These are phyloP conservation scores for Eupithecia subfuscata DNA, from an alignment of 2,888 invertebrate genomes.

Conservation along the genomic window DNA sequence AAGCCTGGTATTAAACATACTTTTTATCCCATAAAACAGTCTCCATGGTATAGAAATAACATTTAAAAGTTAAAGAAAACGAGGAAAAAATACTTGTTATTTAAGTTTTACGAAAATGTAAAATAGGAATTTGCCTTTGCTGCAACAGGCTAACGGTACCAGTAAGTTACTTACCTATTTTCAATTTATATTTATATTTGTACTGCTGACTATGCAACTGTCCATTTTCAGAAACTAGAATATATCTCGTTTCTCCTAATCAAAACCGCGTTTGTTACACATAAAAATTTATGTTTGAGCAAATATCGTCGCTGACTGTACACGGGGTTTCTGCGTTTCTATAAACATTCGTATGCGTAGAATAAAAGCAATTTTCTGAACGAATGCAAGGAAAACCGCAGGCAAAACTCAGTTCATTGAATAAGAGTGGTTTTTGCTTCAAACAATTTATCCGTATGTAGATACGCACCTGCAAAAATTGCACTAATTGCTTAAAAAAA, in stretches of 20 bases:
- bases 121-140: neutral
- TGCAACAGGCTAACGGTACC: neutral
- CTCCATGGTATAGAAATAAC: too few species aligned
- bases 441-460: neutral
- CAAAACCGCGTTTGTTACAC: neutral
- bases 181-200: neutral
- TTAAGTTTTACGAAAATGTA: too few species aligned
- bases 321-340: neutral
- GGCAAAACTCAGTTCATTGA: neutral
- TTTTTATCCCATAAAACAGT: too few species aligned
- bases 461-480: slow-evolving; percentile 27
- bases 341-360: neutral
- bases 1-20: too few species aligned
- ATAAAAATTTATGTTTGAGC: neutral
- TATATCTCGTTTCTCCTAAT: neutral
- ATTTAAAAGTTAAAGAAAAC: too few species aligned
- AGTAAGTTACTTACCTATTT: neutral
- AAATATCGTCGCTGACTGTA: neutral
- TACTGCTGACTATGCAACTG: neutral
- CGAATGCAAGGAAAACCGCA: neutral
- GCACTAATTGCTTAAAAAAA: slow-evolving; percentile 65
- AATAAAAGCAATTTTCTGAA: neutral
- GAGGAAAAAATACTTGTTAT: neutral
- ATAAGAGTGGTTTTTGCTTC: neutral
- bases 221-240: neutral